Base-by-base conservation (phyloP, 2,797 vertebrate species). In the Onychomys arenicola region DNA sequence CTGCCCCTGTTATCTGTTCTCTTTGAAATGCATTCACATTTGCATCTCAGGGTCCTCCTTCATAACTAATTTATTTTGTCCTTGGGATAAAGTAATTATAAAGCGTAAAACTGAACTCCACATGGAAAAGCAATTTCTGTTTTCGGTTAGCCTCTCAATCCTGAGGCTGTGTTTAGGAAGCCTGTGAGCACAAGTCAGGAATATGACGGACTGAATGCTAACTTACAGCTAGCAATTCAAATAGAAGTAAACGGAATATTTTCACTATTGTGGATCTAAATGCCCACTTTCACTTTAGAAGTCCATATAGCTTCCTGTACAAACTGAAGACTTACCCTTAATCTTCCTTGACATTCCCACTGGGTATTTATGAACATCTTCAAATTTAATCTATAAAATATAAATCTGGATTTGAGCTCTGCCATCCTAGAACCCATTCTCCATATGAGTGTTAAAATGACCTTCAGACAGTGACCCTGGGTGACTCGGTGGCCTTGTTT, bases 61-160 rank as follows among this genome's bases (percentile, higher is more conserved):
- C 43, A 73, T 43, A 94, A 91, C 2, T 55, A 40, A 73, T 37
- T 6, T 32, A 84, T 61, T 69, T 80, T 83, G 43, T 52, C 61
- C 40, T 83, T 32, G 46, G 69, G 52, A 89, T 73, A 94, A 73
- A 93, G 43, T 81, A 89, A 96, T 43, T 71, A 1, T 59, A 94
- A 71, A 73, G 23, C 61, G 89, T 6, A 13, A 95, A 80, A 55
- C 43, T 73, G 17, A 67, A 65, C 52, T 92, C 52, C 46, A 76
- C 23, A 69, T 2, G 43, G 34, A 82, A 93, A 92, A 84, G 67
- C 75, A 90, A 84, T 49, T 76, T 83, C 37, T 13, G 61, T 5
- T 67, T 67, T 83, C 75, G 3, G 14, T 75, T 63, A 80, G 27
- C 37, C 46, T 57, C 37, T 76, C 82, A 63, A 75, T 81, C 4